Evolutionary conservation across 2,888 invertebrate species (phyloP).

Genomic region (Euphydryas editha): DNA sequence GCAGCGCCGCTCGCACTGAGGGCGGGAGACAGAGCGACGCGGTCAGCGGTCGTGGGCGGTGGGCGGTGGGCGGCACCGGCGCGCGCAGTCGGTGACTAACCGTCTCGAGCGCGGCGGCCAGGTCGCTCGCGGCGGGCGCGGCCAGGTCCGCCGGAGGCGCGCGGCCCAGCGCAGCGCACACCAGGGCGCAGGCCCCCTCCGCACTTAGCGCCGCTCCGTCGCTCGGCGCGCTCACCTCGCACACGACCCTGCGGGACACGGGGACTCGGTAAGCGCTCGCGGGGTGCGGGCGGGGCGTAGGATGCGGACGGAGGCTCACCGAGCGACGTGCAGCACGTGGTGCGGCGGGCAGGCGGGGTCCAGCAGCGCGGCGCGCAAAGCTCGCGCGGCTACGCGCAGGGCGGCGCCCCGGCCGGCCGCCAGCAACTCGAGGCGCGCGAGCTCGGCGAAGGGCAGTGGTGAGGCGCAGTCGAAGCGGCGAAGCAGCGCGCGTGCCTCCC

Average conservation of each 20-base stretch:
- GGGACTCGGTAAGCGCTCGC: too few species aligned
- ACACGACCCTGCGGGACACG: conserved; percentile 41
- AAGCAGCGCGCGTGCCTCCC: conserved; percentile 42
- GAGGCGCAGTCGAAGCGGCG: conserved; percentile 44
- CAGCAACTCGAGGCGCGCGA: conserved; percentile 57
- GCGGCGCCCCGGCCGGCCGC: conserved; percentile 43
- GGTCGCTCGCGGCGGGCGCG: conserved; percentile 30
- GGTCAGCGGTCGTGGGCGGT: not conserved
- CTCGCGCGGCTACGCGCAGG: conserved; percentile 42
- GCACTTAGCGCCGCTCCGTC: conserved; percentile 42
- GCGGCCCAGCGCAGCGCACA: conserved; percentile 35
- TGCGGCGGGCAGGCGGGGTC: conserved; percentile 38
- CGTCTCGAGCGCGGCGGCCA: conserved; percentile 37
- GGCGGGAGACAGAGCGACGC: not conserved
- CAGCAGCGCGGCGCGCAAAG: conserved; percentile 48
- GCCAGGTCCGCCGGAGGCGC: conserved; percentile 22
- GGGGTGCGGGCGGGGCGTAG: not conserved
- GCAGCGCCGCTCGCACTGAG: conserved; percentile 54
- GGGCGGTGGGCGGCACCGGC: too few species aligned
- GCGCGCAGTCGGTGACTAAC: too few species aligned
- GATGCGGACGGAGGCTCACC: conserved; percentile 36
- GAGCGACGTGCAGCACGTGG: conserved; percentile 53
- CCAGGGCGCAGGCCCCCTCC: conserved; percentile 46
- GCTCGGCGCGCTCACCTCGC: conserved; percentile 48
- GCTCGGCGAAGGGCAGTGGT: conserved; percentile 57